Conservation (phyloP, 2,888 invertebrate species). For the Gibbula magus region DNA sequence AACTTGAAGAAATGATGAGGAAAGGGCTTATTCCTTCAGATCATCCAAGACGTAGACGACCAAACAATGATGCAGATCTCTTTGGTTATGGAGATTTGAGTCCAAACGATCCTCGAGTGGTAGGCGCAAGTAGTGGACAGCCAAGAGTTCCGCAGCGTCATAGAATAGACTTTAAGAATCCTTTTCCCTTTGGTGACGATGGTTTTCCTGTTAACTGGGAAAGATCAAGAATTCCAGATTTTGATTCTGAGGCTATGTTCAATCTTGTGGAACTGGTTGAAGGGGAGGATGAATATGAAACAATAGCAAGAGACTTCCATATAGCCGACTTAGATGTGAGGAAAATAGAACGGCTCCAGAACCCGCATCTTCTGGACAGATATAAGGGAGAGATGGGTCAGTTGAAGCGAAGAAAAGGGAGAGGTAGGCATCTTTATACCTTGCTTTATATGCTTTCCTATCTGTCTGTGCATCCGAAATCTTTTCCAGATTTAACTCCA, state of each 20-base stretch:
- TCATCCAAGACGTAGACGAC: slow-evolving; percentile 14
- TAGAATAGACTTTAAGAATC: slow-evolving; percentile 16
- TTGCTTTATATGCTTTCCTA: no score
- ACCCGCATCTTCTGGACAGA: slow-evolving; percentile 39
- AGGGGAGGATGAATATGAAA: slow-evolving; percentile 39
- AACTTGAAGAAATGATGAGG: slow-evolving; percentile 39
- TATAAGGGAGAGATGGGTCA: slow-evolving; percentile 47
- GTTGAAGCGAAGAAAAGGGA: slow-evolving; percentile 32
- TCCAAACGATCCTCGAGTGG: background rate
- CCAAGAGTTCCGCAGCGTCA: background rate
- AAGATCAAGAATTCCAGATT: background rate
- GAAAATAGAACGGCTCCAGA: slow-evolving; percentile 45
- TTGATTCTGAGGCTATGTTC: background rate
- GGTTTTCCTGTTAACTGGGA: slow-evolving; percentile 47
- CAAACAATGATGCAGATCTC: background rate
- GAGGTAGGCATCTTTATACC: no score
- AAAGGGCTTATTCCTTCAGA: slow-evolving; percentile 30
- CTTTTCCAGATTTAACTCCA: no score
- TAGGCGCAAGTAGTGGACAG: background rate
- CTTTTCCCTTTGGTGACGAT: slow-evolving; percentile 32
- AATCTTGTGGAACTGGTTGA: slow-evolving; percentile 22
- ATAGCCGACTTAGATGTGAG: slow-evolving; percentile 43
- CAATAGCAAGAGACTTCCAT: slow-evolving; percentile 46
- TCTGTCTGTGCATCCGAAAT: no score
- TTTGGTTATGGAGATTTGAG: background rate